Evolutionary conservation across 2,797 vertebrate species (phyloP), one percentile per base, ranked within the genome.

Genomic region (Siniperca obscura): DNA sequence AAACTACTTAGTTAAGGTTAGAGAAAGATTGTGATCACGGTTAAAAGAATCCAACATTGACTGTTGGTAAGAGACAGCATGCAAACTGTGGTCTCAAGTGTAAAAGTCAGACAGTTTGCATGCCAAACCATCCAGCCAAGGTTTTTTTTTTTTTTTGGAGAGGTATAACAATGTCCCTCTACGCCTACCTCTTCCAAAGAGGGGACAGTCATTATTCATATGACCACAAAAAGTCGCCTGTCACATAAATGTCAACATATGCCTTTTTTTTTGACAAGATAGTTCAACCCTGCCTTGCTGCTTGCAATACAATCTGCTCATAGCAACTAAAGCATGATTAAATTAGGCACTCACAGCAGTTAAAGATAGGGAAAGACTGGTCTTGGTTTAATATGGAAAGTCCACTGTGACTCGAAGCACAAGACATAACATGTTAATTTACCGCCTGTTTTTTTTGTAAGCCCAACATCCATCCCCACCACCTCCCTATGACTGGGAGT

Each of bases 211-310:
- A 68, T 67, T 57, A 36, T 11, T 67, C 30, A 59, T 9, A 21
- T 7, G 0, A 60, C 27, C 19, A 53, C 57, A 19, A 74, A 66
- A 81, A 44, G 34, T 64, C 5, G 7, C 22, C 36, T 25, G 2
- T 66, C 30, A 44, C 17, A 22, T 61, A 82, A 79, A 80, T 64
- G 61, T 71, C 66, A 73, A 70, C 38, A 36, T 11, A 14, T 17
- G n/a, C 46, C 53, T 36, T 62, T n/a, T 12, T 12, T 76, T 83
- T 55, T 66, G 21, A 61, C 21, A 16, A 42, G 13, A 72, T 19
- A 48, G 13, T 56, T 55, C 70, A 82, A 40, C 17, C 3, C 19
- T 14, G 42, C n/a, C 55, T 74, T 22, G 2, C 7, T 70, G 22
- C 9, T 64, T 36, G 21, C 22, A n/a, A 64, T 56, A 22, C 21